phyloP scores from a whole-genome alignment of 2,888 invertebrate genomes.

The Ophraella communa region DNA sequence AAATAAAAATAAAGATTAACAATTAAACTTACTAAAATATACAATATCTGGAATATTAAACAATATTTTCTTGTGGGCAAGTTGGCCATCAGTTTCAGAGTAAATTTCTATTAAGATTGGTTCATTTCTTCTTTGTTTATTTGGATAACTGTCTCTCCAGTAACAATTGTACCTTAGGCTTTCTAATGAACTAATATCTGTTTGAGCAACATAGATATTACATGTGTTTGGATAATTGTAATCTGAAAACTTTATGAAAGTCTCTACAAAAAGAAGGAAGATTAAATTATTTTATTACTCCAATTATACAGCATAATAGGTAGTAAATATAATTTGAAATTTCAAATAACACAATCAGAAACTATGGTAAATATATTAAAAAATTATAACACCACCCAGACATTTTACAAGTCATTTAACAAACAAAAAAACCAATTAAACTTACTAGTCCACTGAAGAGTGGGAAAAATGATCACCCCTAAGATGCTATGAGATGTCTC shows the following conservation, averaged over 20 bases:
- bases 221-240: conserved; percentile 32
- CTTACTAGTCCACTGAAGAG: conserved; percentile 40
- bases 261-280: too few relatives aligned
- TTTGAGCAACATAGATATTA: conserved; percentile 33
- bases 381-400: too few relatives aligned
- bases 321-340: too few relatives aligned
- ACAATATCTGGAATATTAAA: conserved; percentile 33
- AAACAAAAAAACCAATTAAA: not conserved
- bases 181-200: conserved; percentile 8
- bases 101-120: conserved; percentile 36
- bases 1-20: too few relatives aligned
- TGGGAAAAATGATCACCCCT: conserved; percentile 33
- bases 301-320: too few relatives aligned
- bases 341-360: too few relatives aligned
- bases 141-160: conserved; percentile 9
- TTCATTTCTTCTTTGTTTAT: conserved; percentile 15
- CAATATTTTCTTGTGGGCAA: conserved; percentile 37
- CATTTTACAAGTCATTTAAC: too few relatives aligned
- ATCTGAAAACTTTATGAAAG: conserved; percentile 36
- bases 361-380: too few relatives aligned
- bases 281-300: too few relatives aligned
- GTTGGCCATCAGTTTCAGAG: conserved; percentile 37
- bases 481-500: not conserved
- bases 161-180: conserved; percentile 34
- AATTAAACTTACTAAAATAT: conserved; percentile 36